A percentile compares a stretch with the other conserved stretches of the same genome.
Conservation (phyloP, 2,888 invertebrate species). For the Tuberolachnus salignus region DNA sequence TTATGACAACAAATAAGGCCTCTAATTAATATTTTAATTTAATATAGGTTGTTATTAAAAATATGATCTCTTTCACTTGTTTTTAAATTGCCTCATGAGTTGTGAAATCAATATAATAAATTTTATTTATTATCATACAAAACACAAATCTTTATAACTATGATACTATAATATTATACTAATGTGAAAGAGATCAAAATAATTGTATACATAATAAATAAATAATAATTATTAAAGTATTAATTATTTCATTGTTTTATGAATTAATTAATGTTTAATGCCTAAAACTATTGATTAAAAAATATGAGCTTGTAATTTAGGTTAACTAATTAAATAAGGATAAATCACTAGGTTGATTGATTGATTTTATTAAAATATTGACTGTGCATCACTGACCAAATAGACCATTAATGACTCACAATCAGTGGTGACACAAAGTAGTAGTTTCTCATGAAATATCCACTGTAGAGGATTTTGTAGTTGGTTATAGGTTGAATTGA, state of each 20-base stretch:
- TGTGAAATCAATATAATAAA: constrained; percentile 4
- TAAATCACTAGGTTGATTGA: constrained; percentile 11
- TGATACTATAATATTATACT: neutral
- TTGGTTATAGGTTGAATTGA: neutral
- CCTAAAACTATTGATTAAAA: neutral
- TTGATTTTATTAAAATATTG: constrained; percentile 12
- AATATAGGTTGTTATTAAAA: neutral
- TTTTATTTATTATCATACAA: neutral
- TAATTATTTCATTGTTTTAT: neutral
- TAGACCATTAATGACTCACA: constrained; percentile 23
- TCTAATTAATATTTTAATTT: neutral
- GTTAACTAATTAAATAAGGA: neutral
- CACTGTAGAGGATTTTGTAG: neutral
- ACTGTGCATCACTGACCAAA: constrained; percentile 41
- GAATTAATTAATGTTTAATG: neutral
- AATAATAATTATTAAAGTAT: neutral
- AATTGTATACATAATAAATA: neutral
- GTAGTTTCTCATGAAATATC: constrained; percentile 4
- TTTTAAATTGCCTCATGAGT: neutral
- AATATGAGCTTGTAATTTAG: constrained; percentile 23
- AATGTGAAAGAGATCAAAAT: neutral
- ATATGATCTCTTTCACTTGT: constrained; percentile 19
- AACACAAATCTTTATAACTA: neutral
- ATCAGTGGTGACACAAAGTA: constrained; percentile 12
- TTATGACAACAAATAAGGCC: neutral